phyloP scores from a whole-genome alignment of 2,113 vertebrate genomes.

The Syrrhaptes paradoxus region DNA sequence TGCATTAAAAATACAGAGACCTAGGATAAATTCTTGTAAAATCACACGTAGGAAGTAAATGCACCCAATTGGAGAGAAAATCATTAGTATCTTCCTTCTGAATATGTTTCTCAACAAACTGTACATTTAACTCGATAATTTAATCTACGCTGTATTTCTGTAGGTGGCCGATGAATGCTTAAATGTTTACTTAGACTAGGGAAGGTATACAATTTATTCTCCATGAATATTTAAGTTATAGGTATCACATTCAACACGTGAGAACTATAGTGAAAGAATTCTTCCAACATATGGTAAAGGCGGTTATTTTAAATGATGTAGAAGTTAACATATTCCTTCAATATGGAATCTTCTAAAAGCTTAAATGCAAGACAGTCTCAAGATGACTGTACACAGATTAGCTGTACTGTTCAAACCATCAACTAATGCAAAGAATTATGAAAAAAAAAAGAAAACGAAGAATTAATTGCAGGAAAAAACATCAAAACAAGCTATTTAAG shows the following conservation, averaged over 20 bases:
- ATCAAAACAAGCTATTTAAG: neutral
- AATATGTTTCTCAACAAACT: neutral
- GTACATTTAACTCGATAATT: neutral
- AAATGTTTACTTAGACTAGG: neutral
- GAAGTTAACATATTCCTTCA: neutral
- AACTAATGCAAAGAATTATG: neutral
- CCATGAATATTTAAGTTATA: neutral
- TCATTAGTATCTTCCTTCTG: neutral
- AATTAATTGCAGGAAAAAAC: neutral
- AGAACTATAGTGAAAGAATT: neutral
- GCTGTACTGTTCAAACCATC: neutral
- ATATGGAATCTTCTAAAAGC: neutral
- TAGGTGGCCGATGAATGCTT: neutral
- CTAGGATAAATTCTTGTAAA: neutral
- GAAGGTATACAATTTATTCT: neutral
- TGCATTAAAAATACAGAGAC: neutral
- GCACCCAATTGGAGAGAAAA: neutral
- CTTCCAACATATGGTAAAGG: neutral
- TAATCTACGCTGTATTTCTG: neutral
- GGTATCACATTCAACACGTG: neutral
- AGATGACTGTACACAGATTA: neutral
- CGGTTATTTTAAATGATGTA: neutral
- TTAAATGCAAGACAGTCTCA: neutral
- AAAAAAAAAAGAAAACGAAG: neutral
- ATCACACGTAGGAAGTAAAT: neutral